Evolutionary conservation across 2,888 invertebrate genomes (phyloP).

Genomic region (Blastobasis lacticolella): DNA sequence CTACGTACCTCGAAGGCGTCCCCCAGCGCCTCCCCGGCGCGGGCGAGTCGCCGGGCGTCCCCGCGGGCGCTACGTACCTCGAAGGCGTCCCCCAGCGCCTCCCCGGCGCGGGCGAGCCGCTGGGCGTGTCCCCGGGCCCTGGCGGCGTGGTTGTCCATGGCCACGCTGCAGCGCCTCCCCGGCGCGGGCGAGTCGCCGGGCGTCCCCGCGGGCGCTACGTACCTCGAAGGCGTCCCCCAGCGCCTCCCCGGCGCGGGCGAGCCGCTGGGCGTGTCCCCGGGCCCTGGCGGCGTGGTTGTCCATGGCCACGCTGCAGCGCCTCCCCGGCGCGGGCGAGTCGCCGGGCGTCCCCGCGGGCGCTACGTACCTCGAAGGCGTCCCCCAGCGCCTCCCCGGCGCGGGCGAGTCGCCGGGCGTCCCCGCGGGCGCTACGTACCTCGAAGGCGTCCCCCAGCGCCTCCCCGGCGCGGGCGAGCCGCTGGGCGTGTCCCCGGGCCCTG

Average conservation of each 20-base stretch:
- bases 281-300: slow-evolving; percentile 83
- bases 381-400: slow-evolving; percentile 49
- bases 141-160: slow-evolving; percentile 86
- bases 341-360: slow-evolving; percentile 92
- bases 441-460: slow-evolving; percentile 61
- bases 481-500: slow-evolving; percentile 60
- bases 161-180: slow-evolving; percentile 85
- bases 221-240: slow-evolving; percentile 70
- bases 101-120: slow-evolving; percentile 70
- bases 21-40: slow-evolving; percentile 44
- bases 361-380: slow-evolving; percentile 79
- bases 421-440: slow-evolving; percentile 75
- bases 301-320: slow-evolving; percentile 84
- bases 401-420: slow-evolving; percentile 74
- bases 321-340: slow-evolving; percentile 79
- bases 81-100: slow-evolving; percentile 61
- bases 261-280: slow-evolving; percentile 71
- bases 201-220: slow-evolving; percentile 94
- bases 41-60: slow-evolving; percentile 75
- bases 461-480: slow-evolving; percentile 71
- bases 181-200: slow-evolving; percentile 80
- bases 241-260: slow-evolving; percentile 52
- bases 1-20: slow-evolving; percentile 80
- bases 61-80: slow-evolving; percentile 76
- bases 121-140: slow-evolving; percentile 62